Conservation (phyloP, 2,888 invertebrate genomes). For the Scaeva pyrastri region DNA sequence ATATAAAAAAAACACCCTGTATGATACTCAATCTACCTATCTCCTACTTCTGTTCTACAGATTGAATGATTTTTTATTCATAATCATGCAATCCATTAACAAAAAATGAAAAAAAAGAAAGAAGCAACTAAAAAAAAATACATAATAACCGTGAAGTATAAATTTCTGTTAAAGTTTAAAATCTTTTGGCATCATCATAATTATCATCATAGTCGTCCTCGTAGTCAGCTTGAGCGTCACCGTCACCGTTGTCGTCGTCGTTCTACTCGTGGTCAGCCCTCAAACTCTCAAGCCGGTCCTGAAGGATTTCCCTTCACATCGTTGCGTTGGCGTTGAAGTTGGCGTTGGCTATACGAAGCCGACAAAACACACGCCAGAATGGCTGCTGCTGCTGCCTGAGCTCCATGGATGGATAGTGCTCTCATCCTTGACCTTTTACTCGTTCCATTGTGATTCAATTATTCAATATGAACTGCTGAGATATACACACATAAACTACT, state of each 20-base stretch:
- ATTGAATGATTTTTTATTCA: conserved; percentile 30
- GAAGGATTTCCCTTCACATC: conserved; percentile 33
- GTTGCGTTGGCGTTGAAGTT: neutral
- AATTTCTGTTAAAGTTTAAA: conserved; percentile 57
- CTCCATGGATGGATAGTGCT: conserved; percentile 32
- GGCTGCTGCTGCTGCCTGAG: conserved; percentile 42
- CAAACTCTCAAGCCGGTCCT: conserved; percentile 35
- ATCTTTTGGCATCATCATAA: conserved; percentile 62
- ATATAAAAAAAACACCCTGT: neutral
- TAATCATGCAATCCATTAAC: conserved; percentile 36
- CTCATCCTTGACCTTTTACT: conserved; percentile 72
- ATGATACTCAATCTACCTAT: no score
- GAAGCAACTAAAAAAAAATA: neutral
- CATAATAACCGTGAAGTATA: neutral
- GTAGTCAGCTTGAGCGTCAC: neutral
- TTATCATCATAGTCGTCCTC: conserved; percentile 34
- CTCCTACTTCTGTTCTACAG: neutral
- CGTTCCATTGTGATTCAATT: conserved; percentile 60
- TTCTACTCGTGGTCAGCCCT: conserved; percentile 32
- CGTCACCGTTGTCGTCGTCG: conserved; percentile 32
- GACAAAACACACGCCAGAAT: conserved; percentile 47
- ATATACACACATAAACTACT: conserved; percentile 32
- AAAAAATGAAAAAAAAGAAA: conserved; percentile 9
- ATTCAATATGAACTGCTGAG: conserved; percentile 55
- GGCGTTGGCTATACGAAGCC: conserved; percentile 1